Conservation (phyloP, 1,140 invertebrate genomes). For the Daktulosphaira vitifoliae region DNA sequence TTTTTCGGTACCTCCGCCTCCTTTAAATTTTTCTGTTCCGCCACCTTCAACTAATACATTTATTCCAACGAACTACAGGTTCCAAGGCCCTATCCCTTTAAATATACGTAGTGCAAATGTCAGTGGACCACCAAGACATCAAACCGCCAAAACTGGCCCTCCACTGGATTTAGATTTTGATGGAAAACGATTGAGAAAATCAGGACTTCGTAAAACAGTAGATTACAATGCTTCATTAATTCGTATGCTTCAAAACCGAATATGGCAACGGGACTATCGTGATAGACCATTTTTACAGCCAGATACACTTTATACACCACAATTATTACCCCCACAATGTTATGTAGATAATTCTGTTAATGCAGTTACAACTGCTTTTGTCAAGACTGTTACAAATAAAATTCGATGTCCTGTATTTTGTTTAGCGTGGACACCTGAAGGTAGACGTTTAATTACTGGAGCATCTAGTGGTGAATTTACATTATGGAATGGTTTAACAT, state of each 20-base stretch:
- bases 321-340: slow-evolving; percentile 77
- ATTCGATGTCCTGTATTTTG: slow-evolving; percentile 98
- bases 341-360: slow-evolving; percentile 93
- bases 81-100: slow-evolving; percentile 34
- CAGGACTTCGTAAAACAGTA: slow-evolving; percentile 93
- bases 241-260: slow-evolving; percentile 67
- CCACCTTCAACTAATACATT: slow-evolving; percentile 27
- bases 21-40: slow-evolving; percentile 25
- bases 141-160: neutral
- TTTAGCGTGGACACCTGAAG: slow-evolving; percentile 98
- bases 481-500: slow-evolving; percentile 98
- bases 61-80: slow-evolving; percentile 30
- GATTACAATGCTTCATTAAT: slow-evolving; percentile 97
- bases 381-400: slow-evolving; percentile 98
- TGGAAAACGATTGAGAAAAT: slow-evolving; percentile 90
- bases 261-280: slow-evolving; percentile 87
- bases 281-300: slow-evolving; percentile 81
- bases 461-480: slow-evolving; percentile 99
- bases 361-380: slow-evolving; percentile 91
- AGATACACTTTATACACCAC: slow-evolving; percentile 81
- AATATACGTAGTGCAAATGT: slow-evolving; percentile 21
- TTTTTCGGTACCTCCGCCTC: slow-evolving; percentile 28
- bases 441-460: slow-evolving; percentile 91
- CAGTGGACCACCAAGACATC: slow-evolving; percentile 30
- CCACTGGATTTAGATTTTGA: slow-evolving; percentile 63